Evolutionary conservation across 2,797 vertebrate species (phyloP).

Genomic region (Otolemur crassicaudatus): DNA sequence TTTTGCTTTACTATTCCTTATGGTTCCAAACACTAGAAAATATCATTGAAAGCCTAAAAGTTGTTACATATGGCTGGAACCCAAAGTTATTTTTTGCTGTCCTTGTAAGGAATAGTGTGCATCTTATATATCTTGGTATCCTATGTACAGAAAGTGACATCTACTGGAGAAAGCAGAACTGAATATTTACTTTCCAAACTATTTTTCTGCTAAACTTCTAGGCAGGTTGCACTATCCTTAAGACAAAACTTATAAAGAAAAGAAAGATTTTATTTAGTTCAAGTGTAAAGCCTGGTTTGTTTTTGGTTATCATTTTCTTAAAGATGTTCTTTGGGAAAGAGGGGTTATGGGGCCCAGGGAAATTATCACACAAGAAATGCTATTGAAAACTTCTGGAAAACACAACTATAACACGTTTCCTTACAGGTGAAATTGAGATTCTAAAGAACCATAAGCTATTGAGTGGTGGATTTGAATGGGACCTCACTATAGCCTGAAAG

Average conservation of each 20-base stretch:
- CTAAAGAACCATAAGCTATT: background rate
- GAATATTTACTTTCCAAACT: conserved; percentile 85
- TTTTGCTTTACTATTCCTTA: conserved; percentile 55
- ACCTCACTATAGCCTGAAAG: conserved; percentile 6
- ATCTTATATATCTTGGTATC: conserved; percentile 85
- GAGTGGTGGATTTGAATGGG: conserved; percentile 12
- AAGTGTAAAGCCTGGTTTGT: conserved; percentile 8
- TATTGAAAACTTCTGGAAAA: conserved; percentile 12
- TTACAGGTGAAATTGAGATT: background rate
- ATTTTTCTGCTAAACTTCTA: conserved; percentile 77
- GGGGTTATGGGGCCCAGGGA: background rate
- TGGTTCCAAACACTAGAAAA: conserved; percentile 64
- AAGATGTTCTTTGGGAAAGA: background rate
- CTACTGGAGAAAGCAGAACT: conserved; percentile 91
- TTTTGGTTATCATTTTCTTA: conserved; percentile 4
- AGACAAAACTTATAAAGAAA: conserved; percentile 67
- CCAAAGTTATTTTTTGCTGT: conserved; percentile 79
- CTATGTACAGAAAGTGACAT: conserved; percentile 92
- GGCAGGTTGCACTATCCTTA: conserved; percentile 50
- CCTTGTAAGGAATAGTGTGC: conserved; percentile 74
- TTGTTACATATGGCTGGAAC: conserved; percentile 70
- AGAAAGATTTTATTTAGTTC: conserved; percentile 71
- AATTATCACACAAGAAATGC: background rate
- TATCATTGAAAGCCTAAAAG: conserved; percentile 46
- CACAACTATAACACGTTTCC: background rate